Evolutionary conservation across 2,797 vertebrate species (phyloP).

Genomic region (Sylvia borin): DNA sequence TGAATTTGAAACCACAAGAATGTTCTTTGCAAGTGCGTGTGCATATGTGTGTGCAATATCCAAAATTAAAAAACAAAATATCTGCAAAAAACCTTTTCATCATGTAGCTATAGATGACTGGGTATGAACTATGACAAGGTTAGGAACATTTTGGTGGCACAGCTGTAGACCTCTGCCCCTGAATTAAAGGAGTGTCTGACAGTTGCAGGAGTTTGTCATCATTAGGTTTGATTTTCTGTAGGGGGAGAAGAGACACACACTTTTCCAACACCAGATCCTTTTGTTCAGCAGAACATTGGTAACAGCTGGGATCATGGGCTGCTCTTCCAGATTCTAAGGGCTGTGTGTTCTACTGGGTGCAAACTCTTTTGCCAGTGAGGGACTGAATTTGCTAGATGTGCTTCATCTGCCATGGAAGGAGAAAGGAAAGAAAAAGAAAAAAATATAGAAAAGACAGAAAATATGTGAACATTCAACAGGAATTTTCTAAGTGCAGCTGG

Average conservation of each 20-base stretch:
- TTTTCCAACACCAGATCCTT: neutral
- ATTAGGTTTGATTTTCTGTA: neutral
- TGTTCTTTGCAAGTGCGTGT: neutral
- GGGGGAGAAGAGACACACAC: neutral
- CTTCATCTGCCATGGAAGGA: neutral
- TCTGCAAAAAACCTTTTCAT: neutral
- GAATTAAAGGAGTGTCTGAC: neutral
- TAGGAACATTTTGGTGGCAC: neutral
- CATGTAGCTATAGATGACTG: neutral
- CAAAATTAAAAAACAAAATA: neutral
- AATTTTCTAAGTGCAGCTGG: neutral
- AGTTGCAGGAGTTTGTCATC: neutral
- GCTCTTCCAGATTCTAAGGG: neutral
- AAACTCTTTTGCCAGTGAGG: neutral
- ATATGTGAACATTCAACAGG: neutral
- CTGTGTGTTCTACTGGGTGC: neutral
- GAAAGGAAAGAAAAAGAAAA: neutral
- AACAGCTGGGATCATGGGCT: neutral
- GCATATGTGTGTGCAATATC: neutral
- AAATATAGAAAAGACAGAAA: neutral
- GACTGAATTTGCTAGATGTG: neutral
- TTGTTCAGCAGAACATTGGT: neutral
- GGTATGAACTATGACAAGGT: neutral
- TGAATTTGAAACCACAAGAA: neutral
- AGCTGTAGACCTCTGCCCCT: neutral